Base-by-base conservation (phyloP, 2,797 vertebrate species). In the Ibycter americanus region DNA sequence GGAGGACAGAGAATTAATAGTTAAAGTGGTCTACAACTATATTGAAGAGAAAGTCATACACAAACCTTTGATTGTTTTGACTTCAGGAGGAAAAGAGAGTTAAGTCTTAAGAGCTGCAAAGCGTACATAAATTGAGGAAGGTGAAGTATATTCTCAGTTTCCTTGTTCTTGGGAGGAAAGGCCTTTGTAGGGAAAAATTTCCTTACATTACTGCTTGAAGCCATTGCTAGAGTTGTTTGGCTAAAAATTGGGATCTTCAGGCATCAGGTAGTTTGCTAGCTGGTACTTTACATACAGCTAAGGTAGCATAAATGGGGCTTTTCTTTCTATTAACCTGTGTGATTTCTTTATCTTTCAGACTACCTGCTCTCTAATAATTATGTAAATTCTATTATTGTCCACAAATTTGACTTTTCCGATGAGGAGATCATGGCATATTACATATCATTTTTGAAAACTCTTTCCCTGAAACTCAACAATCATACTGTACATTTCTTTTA, bases 371-470 rank as follows among this genome's bases (percentile, higher is more conserved):
- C 99, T 14, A 99, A 99, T 97, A 99, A 99, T 98, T 99, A 99
- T 14, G 99, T 99, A 66, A 99, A 99, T 98, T 99, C 99, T 83
- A 99, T 99, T 95, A 99, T 99, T 59, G 99, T 99, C 74, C 99
- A 99, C 97, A 99, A 99, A 87, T 99, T 99, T 97, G 99, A 99
- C 97, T 99, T 99, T 97, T 99, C 99, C 3, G 99, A 99, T 31
- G 99, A 99, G 93, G 99, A 99, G 98, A 99, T 99, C 81, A 99
- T 99, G 99, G 99, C 99, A 5, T 99, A 99, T 96, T 99, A 99
- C 38, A 99, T 99, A 97, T 99, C 99, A 29, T 99, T 99, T 98
- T 98, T 99, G 96, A 99, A 99, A 98, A 99, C 99, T 3, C 98
- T 99, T 94, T 99, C 99, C 1, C 98, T 99, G 76, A 99, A 99